phyloP scores from a whole-genome alignment of 2,888 invertebrate species.

The Rhaphigaster nebulosa region DNA sequence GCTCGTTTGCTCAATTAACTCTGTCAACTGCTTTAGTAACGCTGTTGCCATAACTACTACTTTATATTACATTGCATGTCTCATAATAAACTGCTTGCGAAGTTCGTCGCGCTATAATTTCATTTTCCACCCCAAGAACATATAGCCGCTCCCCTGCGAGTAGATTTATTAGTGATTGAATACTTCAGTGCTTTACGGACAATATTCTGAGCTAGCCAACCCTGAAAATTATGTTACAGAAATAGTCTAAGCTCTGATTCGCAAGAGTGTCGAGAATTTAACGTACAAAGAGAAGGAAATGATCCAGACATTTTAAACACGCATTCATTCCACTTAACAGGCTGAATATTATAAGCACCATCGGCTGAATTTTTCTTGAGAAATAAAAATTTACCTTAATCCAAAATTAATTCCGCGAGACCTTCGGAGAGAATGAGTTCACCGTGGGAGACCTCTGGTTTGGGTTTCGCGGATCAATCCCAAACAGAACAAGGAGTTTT shows the following conservation, averaged over 20 bases:
- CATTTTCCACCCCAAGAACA: neutral
- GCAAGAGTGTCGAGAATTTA: neutral
- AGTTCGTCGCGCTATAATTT: neutral
- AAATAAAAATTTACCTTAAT: no score
- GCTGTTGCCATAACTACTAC: neutral
- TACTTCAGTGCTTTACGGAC: neutral
- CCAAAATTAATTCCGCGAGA: no score
- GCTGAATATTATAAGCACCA: neutral
- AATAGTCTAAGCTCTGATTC: neutral
- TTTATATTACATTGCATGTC: neutral
- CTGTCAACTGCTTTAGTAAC: constrained; percentile 1
- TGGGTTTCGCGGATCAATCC: no score
- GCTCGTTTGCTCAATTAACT: neutral
- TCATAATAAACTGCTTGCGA: neutral
- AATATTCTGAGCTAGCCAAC: neutral
- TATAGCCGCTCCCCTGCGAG: neutral
- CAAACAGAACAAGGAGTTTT: no score
- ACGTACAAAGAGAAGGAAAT: neutral
- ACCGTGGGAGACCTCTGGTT: no score
- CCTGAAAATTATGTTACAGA: neutral
- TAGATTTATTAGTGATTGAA: neutral
- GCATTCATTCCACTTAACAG: neutral
- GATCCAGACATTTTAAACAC: neutral
- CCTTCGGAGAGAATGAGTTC: no score
- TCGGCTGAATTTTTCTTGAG: no score